Percentiles rank a stretch among this genome's conserved stretches.
phyloP scores from a whole-genome alignment of 2,888 invertebrate species.

The Drosophila infuscata region DNA sequence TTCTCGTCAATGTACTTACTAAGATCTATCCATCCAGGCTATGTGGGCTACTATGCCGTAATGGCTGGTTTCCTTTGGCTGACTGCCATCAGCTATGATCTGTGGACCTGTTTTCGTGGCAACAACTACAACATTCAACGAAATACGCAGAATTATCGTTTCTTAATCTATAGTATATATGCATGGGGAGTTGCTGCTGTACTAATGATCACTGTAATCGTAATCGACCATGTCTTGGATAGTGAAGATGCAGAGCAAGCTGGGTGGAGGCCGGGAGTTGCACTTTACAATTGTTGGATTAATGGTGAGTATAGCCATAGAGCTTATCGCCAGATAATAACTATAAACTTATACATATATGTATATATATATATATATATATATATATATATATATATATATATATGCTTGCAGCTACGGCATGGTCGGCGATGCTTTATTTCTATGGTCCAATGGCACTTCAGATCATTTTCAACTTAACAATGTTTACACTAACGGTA shows the following conservation, averaged over 20 bases:
- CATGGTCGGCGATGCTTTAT: constrained; percentile 79
- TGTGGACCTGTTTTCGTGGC: constrained; percentile 87
- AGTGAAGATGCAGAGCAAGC: neutral
- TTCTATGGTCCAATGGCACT: constrained; percentile 79
- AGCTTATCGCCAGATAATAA: neutral
- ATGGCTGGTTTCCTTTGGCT: constrained; percentile 94
- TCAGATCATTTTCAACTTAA: constrained; percentile 76
- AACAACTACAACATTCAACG: constrained; percentile 46
- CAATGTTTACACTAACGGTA: constrained; percentile 79
- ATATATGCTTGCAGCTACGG: constrained; percentile 46
- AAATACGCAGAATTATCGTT: constrained; percentile 57
- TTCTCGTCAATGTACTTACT: neutral
- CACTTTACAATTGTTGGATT: constrained; percentile 87
- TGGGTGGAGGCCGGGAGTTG: constrained; percentile 86
- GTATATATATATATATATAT: neutral
- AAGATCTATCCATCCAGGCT: constrained; percentile 58
- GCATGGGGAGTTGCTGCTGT: constrained; percentile 79
- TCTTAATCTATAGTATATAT: constrained; percentile 74
- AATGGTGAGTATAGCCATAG: constrained; percentile 83
- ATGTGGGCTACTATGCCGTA: constrained; percentile 88
- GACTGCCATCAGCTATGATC: constrained; percentile 93
- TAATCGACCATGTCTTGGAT: constrained; percentile 68
- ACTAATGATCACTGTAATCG: constrained; percentile 59
- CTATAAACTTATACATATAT: too few species aligned
- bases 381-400: neutral